A percentile compares a stretch with the other conserved stretches of the same genome.
Evolutionary conservation across 2,888 invertebrate genomes (phyloP).

Genomic region (Diarsia mendica): DNA sequence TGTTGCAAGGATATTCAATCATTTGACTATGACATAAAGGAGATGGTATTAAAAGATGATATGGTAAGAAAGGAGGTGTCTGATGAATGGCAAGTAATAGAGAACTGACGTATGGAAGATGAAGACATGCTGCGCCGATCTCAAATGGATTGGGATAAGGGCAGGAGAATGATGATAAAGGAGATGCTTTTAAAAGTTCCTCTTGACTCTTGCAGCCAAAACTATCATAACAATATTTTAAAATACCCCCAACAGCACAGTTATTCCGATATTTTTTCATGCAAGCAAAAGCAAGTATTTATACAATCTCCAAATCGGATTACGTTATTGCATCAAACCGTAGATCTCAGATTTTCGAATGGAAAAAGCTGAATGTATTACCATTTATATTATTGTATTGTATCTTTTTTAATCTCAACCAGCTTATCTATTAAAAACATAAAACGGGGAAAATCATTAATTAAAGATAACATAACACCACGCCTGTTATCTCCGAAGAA

Average conservation of each 20-base stretch:
- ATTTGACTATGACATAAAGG: neutral
- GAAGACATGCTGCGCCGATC: too few relatives aligned
- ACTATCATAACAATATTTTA: too few relatives aligned
- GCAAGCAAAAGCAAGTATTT: slow-evolving; percentile 3
- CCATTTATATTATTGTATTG: neutral
- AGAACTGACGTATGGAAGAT: too few relatives aligned
- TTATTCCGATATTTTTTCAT: slow-evolving; percentile 5
- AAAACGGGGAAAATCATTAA: neutral
- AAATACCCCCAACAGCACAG: neutral
- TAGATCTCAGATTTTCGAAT: slow-evolving; percentile 13
- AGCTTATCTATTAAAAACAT: neutral
- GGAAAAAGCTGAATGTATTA: slow-evolving; percentile 14
- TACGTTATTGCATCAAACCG: slow-evolving; percentile 24
- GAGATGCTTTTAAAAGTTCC: neutral
- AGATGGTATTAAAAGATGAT: neutral
- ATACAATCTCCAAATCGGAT: slow-evolving; percentile 33
- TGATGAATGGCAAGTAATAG: too few relatives aligned
- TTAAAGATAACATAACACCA: too few relatives aligned
- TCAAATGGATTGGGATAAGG: too few relatives aligned
- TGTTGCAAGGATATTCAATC: neutral
- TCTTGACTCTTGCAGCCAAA: neutral
- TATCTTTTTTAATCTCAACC: neutral
- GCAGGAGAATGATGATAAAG: too few relatives aligned
- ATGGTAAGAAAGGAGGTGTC: too few relatives aligned
- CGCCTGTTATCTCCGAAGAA: too few relatives aligned